These are phyloP conservation scores for Sebastolobus alascanus DNA, from an alignment of 2,797 vertebrate species.

Conservation along the genomic window DNA sequence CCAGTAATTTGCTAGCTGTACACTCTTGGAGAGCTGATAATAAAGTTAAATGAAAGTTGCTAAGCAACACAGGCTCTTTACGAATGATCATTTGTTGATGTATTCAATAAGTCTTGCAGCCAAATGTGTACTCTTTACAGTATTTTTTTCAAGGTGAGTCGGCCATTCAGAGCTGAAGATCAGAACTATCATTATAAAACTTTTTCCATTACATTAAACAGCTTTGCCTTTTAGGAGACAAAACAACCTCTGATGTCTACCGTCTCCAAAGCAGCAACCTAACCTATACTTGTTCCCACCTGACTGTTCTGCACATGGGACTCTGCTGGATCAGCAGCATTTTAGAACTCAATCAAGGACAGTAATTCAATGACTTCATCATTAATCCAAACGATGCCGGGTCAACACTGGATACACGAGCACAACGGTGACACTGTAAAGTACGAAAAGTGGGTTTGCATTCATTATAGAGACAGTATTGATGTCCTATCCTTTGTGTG, in stretches of 20 bases:
- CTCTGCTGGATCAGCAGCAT: conserved; percentile 69
- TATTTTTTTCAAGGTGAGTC: conserved; percentile 13
- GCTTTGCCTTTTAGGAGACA: conserved; percentile 12
- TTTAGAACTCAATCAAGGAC: conserved; percentile 67
- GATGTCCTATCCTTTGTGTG: not conserved
- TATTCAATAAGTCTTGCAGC: not conserved
- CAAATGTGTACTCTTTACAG: not conserved
- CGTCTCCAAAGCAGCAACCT: conserved; percentile 7
- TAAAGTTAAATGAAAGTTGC: conserved; percentile 15
- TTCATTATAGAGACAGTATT: not conserved
- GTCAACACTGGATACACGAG: conserved; percentile 31
- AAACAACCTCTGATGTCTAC: conserved; percentile 3
- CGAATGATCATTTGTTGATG: not conserved
- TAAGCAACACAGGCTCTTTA: conserved; percentile 8
- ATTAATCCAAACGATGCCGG: conserved; percentile 41
- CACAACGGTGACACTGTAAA: conserved; percentile 13
- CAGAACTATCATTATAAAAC: conserved; percentile 5
- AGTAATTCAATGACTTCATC: conserved; percentile 54
- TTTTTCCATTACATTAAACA: conserved; percentile 13
- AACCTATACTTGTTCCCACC: conserved; percentile 41
- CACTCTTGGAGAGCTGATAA: not conserved
- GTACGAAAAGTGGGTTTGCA: not conserved
- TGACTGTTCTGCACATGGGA: conserved; percentile 38
- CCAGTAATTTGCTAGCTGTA: not conserved
- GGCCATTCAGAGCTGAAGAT: conserved; percentile 15